phyloP scores from a whole-genome alignment of 2,888 invertebrate genomes.

The Mythimna albipuncta region DNA sequence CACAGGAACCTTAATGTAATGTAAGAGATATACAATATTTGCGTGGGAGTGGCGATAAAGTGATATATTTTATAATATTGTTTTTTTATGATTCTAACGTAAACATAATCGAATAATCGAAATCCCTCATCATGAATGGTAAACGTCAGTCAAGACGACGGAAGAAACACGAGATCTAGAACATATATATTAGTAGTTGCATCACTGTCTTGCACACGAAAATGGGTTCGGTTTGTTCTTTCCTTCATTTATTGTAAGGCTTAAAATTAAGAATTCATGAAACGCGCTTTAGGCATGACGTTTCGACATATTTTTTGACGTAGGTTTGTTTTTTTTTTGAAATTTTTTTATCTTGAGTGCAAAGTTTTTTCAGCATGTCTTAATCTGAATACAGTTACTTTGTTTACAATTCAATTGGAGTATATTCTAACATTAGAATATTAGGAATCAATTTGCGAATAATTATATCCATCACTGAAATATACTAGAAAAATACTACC shows the following conservation, averaged over 20 bases:
- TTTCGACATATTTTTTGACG: constrained; percentile 23
- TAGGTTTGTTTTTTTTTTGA: too few relatives aligned
- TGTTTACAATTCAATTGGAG: too few relatives aligned
- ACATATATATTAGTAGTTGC: constrained; percentile 4
- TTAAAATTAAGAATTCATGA: background rate
- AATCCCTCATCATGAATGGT: constrained; percentile 28
- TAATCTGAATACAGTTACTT: too few relatives aligned
- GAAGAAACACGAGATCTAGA: background rate
- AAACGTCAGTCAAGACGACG: constrained; percentile 30
- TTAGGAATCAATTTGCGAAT: too few relatives aligned
- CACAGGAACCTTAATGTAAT: constrained; percentile 71
- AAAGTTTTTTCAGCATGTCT: too few relatives aligned
- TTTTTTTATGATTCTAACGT: constrained; percentile 36
- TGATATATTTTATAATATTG: constrained; percentile 44
- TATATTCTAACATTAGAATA: too few relatives aligned
- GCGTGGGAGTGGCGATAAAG: constrained; percentile 77
- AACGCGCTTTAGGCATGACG: constrained; percentile 7
- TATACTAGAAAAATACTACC: too few relatives aligned
- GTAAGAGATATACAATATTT: constrained; percentile 65
- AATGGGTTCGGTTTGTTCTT: background rate
- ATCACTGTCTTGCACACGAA: constrained; percentile 16
- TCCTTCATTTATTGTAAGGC: background rate
- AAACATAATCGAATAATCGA: constrained; percentile 46
- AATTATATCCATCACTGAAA: too few relatives aligned
- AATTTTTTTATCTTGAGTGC: too few relatives aligned